A percentile compares a stretch with the other conserved stretches of the same genome.
These are phyloP conservation scores for Iphiclides podalirius DNA, from an alignment of 2,888 invertebrate genomes.

Conservation along the genomic window DNA sequence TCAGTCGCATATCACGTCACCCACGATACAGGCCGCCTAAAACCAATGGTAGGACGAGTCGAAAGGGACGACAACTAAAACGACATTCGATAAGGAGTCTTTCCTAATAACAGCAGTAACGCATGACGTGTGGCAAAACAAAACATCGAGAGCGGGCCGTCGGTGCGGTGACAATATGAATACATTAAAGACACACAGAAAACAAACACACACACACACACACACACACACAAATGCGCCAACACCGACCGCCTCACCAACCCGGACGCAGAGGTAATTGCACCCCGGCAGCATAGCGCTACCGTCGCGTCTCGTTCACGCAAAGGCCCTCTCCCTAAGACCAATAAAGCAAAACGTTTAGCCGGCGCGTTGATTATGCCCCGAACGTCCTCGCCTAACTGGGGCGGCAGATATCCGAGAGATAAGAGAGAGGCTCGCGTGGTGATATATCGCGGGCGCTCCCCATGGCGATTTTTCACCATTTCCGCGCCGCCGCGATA, in stretches of 20 bases:
- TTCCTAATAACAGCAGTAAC: not conserved
- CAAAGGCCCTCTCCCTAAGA: not conserved
- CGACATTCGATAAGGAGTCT: not conserved
- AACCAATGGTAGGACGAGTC: too few relatives aligned
- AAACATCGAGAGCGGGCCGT: too few relatives aligned
- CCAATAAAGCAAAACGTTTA: conserved; percentile 2
- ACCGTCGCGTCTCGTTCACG: not conserved
- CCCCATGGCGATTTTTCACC: conserved; percentile 10
- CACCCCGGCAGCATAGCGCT: not conserved
- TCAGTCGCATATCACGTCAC: too few relatives aligned
- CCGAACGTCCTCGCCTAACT: not conserved
- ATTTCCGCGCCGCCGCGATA: conserved; percentile 2
- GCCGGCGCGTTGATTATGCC: conserved; percentile 12
- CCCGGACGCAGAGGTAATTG: not conserved
- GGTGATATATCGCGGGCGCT: too few relatives aligned
- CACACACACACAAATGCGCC: too few relatives aligned
- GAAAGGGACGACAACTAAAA: not conserved
- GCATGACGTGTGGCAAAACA: not conserved
- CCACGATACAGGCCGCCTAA: too few relatives aligned
- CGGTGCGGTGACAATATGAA: not conserved
- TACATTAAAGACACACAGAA: not conserved
- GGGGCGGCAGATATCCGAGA: conserved; percentile 16
- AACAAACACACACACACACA: too few relatives aligned
- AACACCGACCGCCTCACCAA: too few relatives aligned
- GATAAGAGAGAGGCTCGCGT: not conserved